A percentile compares a stretch with the other conserved stretches of the same genome.
Conservation (phyloP, 2,113 vertebrate species). For the Microtus richardsoni region DNA sequence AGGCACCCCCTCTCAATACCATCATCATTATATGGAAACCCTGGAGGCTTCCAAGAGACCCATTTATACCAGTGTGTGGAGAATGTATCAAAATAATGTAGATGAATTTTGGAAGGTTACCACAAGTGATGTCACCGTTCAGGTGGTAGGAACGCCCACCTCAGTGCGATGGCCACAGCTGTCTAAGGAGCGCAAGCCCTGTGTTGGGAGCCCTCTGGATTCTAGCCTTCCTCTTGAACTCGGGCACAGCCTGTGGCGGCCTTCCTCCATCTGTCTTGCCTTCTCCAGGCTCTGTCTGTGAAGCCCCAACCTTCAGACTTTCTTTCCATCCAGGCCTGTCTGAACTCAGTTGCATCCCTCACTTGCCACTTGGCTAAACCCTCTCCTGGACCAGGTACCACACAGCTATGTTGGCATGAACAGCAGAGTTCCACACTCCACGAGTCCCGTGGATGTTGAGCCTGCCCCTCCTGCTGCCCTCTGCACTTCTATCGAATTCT, state of each 20-base stretch:
- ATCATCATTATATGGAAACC: not conserved
- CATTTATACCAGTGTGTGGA: not conserved
- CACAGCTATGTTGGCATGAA: not conserved
- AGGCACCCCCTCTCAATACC: not conserved
- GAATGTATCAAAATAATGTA: not conserved
- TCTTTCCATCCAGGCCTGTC: not conserved
- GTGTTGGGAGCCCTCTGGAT: not conserved
- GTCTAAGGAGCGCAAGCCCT: not conserved
- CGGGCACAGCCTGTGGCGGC: fast-evolving
- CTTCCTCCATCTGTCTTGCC: no score
- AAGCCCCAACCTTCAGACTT: not conserved
- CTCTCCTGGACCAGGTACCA: not conserved
- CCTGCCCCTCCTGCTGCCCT: not conserved
- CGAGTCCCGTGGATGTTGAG: not conserved
- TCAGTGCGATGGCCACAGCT: not conserved
- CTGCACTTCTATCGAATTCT: not conserved
- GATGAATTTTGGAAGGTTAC: not conserved
- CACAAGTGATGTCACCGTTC: not conserved
- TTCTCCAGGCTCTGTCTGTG: not conserved
- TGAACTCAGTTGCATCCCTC: not conserved
- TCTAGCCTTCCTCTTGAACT: not conserved
- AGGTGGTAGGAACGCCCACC: not conserved
- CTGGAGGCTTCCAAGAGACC: not conserved
- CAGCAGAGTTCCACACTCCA: no score
- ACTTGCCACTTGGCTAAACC: not conserved